These are phyloP conservation scores for Drosophila recens DNA, from an alignment of 2,888 invertebrate species.

Conservation along the genomic window DNA sequence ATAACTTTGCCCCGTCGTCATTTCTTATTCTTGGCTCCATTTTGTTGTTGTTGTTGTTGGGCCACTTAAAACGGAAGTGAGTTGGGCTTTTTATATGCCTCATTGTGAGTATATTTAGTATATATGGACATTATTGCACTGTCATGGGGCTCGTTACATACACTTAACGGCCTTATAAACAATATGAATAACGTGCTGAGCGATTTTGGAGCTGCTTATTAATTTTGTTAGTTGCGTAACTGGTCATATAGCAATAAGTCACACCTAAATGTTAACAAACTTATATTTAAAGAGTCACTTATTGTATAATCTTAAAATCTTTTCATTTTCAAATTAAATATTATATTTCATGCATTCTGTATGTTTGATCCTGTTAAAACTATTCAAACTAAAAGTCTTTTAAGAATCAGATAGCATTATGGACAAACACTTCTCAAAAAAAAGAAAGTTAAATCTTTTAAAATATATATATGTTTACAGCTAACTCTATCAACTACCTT, in stretches of 20 bases:
- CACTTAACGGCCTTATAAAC: conserved; percentile 9
- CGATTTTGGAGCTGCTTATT: no score
- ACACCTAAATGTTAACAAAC: neutral
- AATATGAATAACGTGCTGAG: neutral
- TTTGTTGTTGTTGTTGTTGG: neutral
- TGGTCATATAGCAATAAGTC: neutral
- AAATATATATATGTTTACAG: neutral
- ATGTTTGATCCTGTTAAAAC: no score
- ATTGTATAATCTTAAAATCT: no score
- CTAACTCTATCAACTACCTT: neutral
- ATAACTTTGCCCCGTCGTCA: conserved; percentile 60
- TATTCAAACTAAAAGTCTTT: no score
- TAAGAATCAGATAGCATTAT: no score
- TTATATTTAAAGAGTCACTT: neutral
- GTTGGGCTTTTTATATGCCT: conserved; percentile 54
- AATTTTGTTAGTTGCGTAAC: neutral
- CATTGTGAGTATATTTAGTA: conserved; percentile 14
- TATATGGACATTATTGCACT: conserved; percentile 43
- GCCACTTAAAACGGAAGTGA: conserved; percentile 69
- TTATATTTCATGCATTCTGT: no score
- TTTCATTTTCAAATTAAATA: no score
- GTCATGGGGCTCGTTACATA: conserved; percentile 42
- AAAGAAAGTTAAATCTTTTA: no score
- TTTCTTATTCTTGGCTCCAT: conserved; percentile 20
- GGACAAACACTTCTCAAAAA: no score